These are phyloP conservation scores for Sciaenops ocellatus DNA, from an alignment of 2,797 vertebrate genomes.

Conservation along the genomic window DNA sequence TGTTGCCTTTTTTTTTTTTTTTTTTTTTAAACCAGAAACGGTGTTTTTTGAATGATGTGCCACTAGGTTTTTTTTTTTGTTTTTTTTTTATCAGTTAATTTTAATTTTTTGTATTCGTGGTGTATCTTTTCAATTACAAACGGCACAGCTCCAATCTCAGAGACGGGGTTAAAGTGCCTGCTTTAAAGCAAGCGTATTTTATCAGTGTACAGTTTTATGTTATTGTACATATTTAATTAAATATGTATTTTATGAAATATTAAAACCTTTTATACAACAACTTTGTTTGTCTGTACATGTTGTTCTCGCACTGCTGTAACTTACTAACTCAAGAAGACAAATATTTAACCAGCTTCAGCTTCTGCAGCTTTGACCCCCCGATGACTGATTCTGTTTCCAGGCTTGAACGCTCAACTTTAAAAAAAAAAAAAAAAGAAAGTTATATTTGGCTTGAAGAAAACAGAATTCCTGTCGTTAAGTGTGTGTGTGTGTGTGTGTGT, in stretches of 20 bases:
- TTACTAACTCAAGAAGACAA: slow-evolving; percentile 13
- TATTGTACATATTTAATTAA: slow-evolving; percentile 81
- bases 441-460: slow-evolving; percentile 69
- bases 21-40: slow-evolving; percentile 27
- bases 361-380: slow-evolving; percentile 19
- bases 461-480: slow-evolving; percentile 12
- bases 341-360: slow-evolving; percentile 27
- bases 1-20: slow-evolving; percentile 11
- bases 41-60: slow-evolving; percentile 45
- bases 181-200: slow-evolving; percentile 67
- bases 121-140: slow-evolving; percentile 67
- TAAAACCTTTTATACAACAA: slow-evolving; percentile 83
- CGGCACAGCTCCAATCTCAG: slow-evolving; percentile 45
- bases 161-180: slow-evolving; percentile 62
- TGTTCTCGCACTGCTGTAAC: slow-evolving; percentile 1
- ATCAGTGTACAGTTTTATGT: slow-evolving; percentile 74
- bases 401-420: slow-evolving; percentile 15
- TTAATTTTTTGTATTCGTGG: slow-evolving; percentile 52
- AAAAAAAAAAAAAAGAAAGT: slow-evolving; percentile 29
- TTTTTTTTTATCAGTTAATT: slow-evolving; percentile 34
- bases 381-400: slow-evolving; percentile 45
- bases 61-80: slow-evolving; percentile 35
- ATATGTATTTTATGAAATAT: slow-evolving; percentile 84
- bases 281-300: background rate
- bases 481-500: slow-evolving; percentile 1